These are phyloP conservation scores for Andricus grossulariae DNA, from an alignment of 1,140 invertebrate species.

Conservation along the genomic window DNA sequence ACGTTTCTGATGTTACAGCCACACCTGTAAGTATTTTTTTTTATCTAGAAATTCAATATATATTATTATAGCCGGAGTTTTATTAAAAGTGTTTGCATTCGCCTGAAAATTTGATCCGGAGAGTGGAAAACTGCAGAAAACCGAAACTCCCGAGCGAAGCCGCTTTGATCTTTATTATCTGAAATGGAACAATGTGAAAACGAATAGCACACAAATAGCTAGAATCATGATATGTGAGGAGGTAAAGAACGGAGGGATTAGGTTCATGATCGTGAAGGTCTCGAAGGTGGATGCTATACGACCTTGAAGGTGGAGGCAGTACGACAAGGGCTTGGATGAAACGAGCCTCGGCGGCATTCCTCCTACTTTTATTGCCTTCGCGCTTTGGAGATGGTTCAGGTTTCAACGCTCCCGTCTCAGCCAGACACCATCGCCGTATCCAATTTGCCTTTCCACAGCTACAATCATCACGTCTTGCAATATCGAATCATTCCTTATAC, in stretches of 20 bases:
- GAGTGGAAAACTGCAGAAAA: too few species aligned
- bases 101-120: too few species aligned
- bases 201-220: background rate
- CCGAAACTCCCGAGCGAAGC: too few species aligned
- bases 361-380: constrained; percentile 60
- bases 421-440: constrained; percentile 42
- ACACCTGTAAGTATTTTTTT: constrained; percentile 68
- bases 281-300: constrained; percentile 46
- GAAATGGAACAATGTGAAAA: background rate
- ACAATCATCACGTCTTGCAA: constrained; percentile 34
- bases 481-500: constrained; percentile 36
- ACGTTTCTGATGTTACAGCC: constrained; percentile 62
- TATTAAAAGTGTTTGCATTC: too few species aligned
- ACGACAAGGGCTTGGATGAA: constrained; percentile 50
- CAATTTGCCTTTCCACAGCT: constrained; percentile 39
- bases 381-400: constrained; percentile 56
- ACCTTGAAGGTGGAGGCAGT: constrained; percentile 48
- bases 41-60: background rate
- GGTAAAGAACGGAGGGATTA: background rate
- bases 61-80: background rate
- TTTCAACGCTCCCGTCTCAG: constrained; percentile 48
- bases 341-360: constrained; percentile 61
- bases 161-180: background rate
- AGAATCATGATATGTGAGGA: background rate
- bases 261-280: constrained; percentile 38